Percentiles rank a stretch among this genome's conserved stretches.
phyloP scores from a whole-genome alignment of 2,113 vertebrate species.

The Oreochromis aureus region DNA sequence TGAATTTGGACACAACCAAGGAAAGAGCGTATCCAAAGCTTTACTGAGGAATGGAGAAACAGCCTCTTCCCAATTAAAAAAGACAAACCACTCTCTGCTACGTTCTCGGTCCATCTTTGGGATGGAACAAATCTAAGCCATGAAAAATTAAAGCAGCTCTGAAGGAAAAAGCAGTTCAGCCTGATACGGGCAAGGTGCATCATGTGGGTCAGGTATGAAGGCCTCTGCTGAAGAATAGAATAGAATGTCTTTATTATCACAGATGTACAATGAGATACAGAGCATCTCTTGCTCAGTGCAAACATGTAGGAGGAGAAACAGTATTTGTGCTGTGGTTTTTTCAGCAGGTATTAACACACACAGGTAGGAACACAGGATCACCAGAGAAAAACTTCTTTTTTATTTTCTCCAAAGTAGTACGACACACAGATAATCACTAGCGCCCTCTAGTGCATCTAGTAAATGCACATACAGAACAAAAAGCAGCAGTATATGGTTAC shows the following conservation, averaged over 20 bases:
- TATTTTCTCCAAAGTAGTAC: accelerated
- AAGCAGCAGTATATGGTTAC: background rate
- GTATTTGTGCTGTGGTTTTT: background rate
- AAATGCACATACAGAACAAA: background rate
- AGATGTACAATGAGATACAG: accelerated
- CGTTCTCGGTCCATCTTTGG: background rate
- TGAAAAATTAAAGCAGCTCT: no score
- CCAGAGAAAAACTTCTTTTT: background rate
- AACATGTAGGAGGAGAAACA: no score
- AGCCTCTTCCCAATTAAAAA: background rate
- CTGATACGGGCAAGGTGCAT: background rate
- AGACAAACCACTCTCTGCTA: background rate
- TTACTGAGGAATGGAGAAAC: no score
- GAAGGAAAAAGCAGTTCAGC: background rate
- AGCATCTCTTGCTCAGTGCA: no score
- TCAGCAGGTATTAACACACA: background rate
- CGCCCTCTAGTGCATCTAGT: background rate
- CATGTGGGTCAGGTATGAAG: no score
- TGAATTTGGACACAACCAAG: no score
- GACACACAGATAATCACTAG: background rate
- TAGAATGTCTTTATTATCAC: background rate
- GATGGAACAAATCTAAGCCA: no score
- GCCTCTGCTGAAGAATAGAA: no score
- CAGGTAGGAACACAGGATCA: background rate
- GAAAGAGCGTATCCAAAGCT: no score